Evolutionary conservation across 2,113 vertebrate genomes (phyloP), one percentile per base, ranked within the genome.

Genomic region (Etia nguti): DNA sequence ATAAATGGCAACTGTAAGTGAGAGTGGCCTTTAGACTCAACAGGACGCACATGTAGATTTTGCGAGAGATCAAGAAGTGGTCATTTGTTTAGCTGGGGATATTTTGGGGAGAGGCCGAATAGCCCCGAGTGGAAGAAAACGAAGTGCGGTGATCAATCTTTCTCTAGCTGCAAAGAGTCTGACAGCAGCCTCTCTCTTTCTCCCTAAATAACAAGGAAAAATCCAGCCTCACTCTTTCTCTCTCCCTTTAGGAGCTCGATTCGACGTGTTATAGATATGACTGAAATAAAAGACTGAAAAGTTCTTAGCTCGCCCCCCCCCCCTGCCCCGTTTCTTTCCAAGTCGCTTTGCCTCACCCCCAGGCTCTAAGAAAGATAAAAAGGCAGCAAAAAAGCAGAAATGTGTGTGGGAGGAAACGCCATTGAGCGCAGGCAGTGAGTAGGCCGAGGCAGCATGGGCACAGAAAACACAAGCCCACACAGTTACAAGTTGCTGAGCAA

Each of bases 61-160:
- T 77, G 86, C 75, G 11, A 84, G 86, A 91, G 79, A 92, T 80
- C 90, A 68, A 84, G 84, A 84, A 83, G 86, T 89, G 59, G 38
- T 82, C 88, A 92, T 85, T 83, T 92, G 87, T 85, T 92, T 77
- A 89, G 84, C 55, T n/a, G 86, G 80, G 90, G 92, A 92, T 94
- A 94, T 96, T 96, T 95, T 92, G 91, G 94, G 94, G 92, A 94
- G 88, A 90, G 87, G 83, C 88, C 83, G 85, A 48, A 90, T 82
- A 91, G 77, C 87, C 84, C 92, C 89, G 89, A 80, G 90, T 93
- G 91, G 93, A 68, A 68, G 36, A 92, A 85, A 88, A 82, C 91
- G 92, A 92, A 93, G 92, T 84, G 92, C 79, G 93, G 95, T 96
- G 90, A 99, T 99, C 98, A 99, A 99, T 99, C 98, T 99, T 98